phyloP scores from a whole-genome alignment of 2,113 vertebrate genomes.

The Turnix velox region DNA sequence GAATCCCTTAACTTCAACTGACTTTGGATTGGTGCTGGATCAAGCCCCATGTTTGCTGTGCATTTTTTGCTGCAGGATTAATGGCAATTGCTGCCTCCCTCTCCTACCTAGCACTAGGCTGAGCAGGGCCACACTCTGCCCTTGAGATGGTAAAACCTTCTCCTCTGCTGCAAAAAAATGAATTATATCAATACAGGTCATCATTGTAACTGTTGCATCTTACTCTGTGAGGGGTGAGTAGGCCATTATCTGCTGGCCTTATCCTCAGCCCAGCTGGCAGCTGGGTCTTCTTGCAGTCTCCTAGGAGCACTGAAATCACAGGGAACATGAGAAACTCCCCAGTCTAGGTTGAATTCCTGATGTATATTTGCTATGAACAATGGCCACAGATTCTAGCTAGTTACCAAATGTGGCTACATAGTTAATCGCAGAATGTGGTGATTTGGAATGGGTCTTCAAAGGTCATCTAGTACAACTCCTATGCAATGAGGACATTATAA shows the following conservation, averaged over 20 bases:
- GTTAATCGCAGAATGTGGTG: too few species aligned
- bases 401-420: fast-evolving
- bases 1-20: background rate
- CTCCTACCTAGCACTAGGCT: background rate
- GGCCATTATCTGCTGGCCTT: background rate
- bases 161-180: background rate
- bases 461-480: too few species aligned
- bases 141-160: background rate
- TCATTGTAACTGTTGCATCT: background rate
- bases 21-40: background rate
- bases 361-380: background rate
- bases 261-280: background rate
- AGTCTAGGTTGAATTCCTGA: background rate
- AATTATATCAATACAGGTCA: background rate
- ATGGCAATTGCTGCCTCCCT: background rate
- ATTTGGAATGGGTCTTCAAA: too few species aligned
- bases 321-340: background rate
- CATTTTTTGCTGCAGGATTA: background rate
- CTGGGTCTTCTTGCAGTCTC: background rate
- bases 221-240: background rate
- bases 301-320: background rate
- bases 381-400: background rate
- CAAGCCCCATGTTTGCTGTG: background rate
- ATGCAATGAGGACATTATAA: too few species aligned
- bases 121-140: background rate